These are phyloP conservation scores for Drosophila navojoa DNA, from an alignment of 1,140 invertebrate species.

Conservation along the genomic window DNA sequence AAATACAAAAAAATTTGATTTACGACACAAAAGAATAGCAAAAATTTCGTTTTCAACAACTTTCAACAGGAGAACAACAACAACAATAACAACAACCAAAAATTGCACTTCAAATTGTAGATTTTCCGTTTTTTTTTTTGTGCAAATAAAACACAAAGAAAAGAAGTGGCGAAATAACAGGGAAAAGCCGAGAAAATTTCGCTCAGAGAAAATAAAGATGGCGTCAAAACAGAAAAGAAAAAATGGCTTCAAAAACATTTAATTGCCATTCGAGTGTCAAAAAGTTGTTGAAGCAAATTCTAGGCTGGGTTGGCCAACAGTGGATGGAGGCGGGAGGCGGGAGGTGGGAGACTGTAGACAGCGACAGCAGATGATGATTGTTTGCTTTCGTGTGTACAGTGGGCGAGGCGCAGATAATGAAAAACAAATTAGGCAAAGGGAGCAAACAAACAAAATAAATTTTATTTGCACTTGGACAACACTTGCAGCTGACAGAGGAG, in stretches of 20 bases:
- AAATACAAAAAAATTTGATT: conserved; percentile 65
- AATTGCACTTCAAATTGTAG: conserved; percentile 41
- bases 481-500: conserved; percentile 69
- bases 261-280: conserved; percentile 76
- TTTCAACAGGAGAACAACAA: conserved; percentile 33
- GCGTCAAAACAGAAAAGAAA: conserved; percentile 44
- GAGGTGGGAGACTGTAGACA: not conserved
- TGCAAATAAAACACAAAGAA: conserved; percentile 49
- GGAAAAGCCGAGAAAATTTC: conserved; percentile 37
- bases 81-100: conserved; percentile 8
- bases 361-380: conserved; percentile 28
- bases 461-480: conserved; percentile 62
- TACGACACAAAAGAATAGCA: conserved; percentile 33
- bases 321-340: not conserved
- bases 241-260: conserved; percentile 78
- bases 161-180: conserved; percentile 25
- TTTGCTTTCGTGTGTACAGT: conserved; percentile 32
- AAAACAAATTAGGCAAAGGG: conserved; percentile 75
- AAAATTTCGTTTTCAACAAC: conserved; percentile 33
- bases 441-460: conserved; percentile 39
- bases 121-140: conserved; percentile 45
- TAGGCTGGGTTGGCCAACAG: not conserved
- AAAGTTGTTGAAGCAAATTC: conserved; percentile 37
- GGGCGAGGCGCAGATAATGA: conserved; percentile 63
- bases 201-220: conserved; percentile 49